These are phyloP conservation scores for Rhagologus leucostigma DNA, from an alignment of 2,113 vertebrate genomes.

Conservation along the genomic window DNA sequence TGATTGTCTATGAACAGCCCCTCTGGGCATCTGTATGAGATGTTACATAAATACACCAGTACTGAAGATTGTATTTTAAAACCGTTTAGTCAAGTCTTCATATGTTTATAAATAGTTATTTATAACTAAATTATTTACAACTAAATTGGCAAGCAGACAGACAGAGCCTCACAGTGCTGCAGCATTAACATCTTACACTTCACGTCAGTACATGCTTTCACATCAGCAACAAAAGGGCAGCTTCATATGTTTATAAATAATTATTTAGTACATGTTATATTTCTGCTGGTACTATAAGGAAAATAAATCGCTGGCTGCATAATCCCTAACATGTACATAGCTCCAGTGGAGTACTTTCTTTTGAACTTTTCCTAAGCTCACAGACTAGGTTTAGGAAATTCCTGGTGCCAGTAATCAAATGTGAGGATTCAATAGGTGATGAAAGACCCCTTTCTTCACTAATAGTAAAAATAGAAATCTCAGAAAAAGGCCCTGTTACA, in stretches of 20 bases:
- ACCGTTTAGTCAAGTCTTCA: background rate
- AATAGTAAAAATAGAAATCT: background rate
- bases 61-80: background rate
- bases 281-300: background rate
- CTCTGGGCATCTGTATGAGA: background rate
- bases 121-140: too few species aligned
- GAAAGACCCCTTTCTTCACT: background rate
- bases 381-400: background rate
- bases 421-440: background rate
- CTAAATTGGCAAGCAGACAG: background rate
- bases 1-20: background rate
- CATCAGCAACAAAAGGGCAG: background rate
- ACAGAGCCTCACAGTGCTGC: background rate
- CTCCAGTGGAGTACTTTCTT: background rate
- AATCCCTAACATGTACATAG: background rate
- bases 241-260: background rate
- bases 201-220: background rate
- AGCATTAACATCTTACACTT: background rate
- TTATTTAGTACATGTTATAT: background rate
- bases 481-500: background rate
- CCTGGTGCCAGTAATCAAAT: background rate
- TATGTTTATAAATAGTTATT: too few species aligned
- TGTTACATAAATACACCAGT: background rate
- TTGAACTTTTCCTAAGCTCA: background rate
- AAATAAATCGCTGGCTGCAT: background rate